Evolutionary conservation across 2,888 invertebrate species (phyloP).

Genomic region (Lordiphosa andalusiaca): DNA sequence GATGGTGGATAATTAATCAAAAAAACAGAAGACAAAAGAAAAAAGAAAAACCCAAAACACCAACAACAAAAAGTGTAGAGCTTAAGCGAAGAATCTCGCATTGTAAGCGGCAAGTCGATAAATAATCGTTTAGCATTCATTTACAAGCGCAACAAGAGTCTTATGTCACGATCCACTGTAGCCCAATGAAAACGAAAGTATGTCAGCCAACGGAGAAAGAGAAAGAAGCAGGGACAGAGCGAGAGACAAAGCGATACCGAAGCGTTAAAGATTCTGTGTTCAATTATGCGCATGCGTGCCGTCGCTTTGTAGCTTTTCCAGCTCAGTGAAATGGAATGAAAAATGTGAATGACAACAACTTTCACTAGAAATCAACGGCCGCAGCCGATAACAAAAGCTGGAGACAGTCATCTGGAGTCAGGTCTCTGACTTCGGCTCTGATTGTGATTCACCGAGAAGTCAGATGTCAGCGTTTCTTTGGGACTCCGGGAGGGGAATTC

Average conservation of each 20-base stretch:
- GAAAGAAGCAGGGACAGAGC: slow-evolving; percentile 8
- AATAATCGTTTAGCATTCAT: slow-evolving; percentile 70
- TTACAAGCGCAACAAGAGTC: slow-evolving; percentile 46
- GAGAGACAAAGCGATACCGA: slow-evolving; percentile 10
- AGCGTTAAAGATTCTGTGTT: slow-evolving; percentile 43
- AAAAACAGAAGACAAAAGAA: slow-evolving; percentile 14
- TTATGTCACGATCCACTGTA: slow-evolving; percentile 69
- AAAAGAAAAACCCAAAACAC: no score
- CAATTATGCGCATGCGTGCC: slow-evolving; percentile 31
- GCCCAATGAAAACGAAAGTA: slow-evolving; percentile 68
- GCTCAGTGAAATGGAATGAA: slow-evolving; percentile 48
- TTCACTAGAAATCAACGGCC: slow-evolving; percentile 67
- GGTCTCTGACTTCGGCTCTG: slow-evolving; percentile 6
- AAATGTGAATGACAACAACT: slow-evolving; percentile 59
- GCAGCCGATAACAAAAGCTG: slow-evolving; percentile 34
- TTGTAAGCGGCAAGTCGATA: slow-evolving; percentile 41
- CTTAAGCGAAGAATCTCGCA: background rate
- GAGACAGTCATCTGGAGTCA: slow-evolving; percentile 20
- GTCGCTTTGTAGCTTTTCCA: slow-evolving; percentile 6
- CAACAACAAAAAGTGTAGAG: slow-evolving; percentile 6
- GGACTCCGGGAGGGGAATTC: slow-evolving; percentile 30
- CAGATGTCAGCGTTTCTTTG: slow-evolving; percentile 1
- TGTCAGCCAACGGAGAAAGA: slow-evolving; percentile 39
- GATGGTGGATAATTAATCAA: slow-evolving; percentile 57
- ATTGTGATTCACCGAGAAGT: background rate